phyloP scores from a whole-genome alignment of 92 coral and sea anemone genomes.

The Metridium senile region DNA sequence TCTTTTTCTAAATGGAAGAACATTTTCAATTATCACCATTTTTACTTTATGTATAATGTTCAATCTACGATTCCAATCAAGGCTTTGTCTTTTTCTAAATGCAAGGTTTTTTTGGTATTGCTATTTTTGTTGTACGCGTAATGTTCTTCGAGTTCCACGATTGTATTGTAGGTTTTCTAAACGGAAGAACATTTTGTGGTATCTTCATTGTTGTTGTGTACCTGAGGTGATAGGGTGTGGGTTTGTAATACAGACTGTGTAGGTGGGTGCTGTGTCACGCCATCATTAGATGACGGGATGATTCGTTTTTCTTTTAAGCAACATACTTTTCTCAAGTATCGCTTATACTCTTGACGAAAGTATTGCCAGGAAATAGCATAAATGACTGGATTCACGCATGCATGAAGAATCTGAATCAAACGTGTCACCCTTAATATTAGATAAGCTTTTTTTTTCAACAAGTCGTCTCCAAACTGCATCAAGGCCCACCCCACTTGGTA shows the following conservation, averaged over 20 bases:
- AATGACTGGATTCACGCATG: conserved; percentile 50
- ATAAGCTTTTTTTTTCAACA: neutral
- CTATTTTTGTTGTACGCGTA: too few relatives aligned
- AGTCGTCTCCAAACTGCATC: conserved; percentile 42
- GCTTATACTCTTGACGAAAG: conserved; percentile 47
- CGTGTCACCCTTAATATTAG: conserved; percentile 17
- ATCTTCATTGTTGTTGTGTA: neutral
- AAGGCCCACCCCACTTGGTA: conserved; percentile 46
- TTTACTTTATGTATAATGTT: too few relatives aligned
- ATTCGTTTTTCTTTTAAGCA: conserved; percentile 2
- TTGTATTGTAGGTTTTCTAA: too few relatives aligned
- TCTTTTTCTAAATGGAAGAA: too few relatives aligned
- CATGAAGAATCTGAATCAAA: conserved; percentile 40
- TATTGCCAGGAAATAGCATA: conserved; percentile 43
- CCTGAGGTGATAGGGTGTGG: neutral
- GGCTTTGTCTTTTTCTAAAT: too few relatives aligned
- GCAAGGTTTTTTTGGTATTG: too few relatives aligned
- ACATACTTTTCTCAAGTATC: conserved; percentile 14
- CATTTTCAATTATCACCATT: too few relatives aligned
- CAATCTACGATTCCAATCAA: too few relatives aligned
- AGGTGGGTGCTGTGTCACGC: conserved; percentile 12
- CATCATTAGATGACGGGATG: conserved; percentile 13
- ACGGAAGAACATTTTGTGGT: neutral
- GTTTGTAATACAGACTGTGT: neutral
- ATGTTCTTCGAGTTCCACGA: too few relatives aligned